Percentiles rank a stretch among this genome's conserved stretches.
Evolutionary conservation across 37 sponge, comb jelly and placozoan genomes (phyloP).

Genomic region (Petrosia ficiformis): DNA sequence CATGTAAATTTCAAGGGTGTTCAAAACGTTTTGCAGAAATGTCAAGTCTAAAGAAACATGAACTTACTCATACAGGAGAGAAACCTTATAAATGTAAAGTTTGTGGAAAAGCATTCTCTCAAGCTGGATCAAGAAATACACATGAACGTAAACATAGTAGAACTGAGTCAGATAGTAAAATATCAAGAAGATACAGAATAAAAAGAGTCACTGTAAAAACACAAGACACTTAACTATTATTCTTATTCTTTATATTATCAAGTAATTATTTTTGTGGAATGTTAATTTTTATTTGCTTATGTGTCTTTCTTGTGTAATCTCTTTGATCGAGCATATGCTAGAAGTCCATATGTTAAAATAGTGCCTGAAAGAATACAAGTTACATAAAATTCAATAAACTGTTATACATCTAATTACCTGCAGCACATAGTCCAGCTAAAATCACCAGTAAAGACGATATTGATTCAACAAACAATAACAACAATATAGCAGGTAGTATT

Average conservation of each 20-base stretch:
- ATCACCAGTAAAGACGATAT: too few relatives aligned
- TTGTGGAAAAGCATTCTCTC: slow-evolving; percentile 79
- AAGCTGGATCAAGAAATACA: slow-evolving; percentile 81
- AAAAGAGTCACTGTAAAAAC: slow-evolving; percentile 22
- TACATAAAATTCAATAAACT: neutral
- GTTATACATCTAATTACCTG: too few relatives aligned
- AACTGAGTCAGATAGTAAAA: slow-evolving; percentile 27
- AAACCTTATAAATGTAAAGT: slow-evolving; percentile 81
- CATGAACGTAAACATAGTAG: slow-evolving; percentile 74
- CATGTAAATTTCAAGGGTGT: slow-evolving; percentile 75
- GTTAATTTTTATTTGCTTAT: neutral
- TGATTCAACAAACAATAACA: too few relatives aligned
- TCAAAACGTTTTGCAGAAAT: slow-evolving; percentile 76
- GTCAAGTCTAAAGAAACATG: slow-evolving; percentile 87
- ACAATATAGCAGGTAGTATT: too few relatives aligned
- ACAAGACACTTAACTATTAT: neutral
- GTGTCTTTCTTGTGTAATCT: neutral
- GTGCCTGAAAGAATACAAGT: too few relatives aligned
- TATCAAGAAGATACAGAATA: slow-evolving; percentile 32
- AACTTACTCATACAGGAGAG: slow-evolving; percentile 82
- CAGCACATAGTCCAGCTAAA: too few relatives aligned
- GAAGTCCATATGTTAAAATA: neutral
- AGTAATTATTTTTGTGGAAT: neutral
- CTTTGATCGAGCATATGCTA: neutral
- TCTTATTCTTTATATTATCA: neutral